A percentile compares a stretch with the other conserved stretches of the same genome.
Conservation (phyloP, 1,140 invertebrate species). For the Formica selysi region DNA sequence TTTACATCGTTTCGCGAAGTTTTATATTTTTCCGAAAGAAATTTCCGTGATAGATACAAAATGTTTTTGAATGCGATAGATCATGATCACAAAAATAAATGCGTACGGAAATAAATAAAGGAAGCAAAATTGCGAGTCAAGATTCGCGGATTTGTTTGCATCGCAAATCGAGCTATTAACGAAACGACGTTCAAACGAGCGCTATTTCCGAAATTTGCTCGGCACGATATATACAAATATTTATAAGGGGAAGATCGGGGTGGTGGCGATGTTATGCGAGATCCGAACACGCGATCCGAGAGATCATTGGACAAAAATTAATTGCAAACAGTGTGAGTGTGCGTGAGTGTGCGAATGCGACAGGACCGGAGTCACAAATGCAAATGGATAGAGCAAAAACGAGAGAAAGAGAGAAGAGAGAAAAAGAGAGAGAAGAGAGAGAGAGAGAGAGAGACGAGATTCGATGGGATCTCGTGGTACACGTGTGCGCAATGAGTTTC, state of each 20-base stretch:
- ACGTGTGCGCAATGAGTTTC: slow-evolving; percentile 61
- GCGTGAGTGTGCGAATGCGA: slow-evolving; percentile 12
- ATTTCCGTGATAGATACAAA: background rate
- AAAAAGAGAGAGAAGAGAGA: background rate
- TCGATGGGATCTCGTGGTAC: slow-evolving; percentile 51
- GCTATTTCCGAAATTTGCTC: slow-evolving; percentile 20
- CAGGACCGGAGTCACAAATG: slow-evolving; percentile 38
- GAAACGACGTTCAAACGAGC: slow-evolving; percentile 4
- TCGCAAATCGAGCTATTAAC: slow-evolving; percentile 48
- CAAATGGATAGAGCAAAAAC: slow-evolving; percentile 3
- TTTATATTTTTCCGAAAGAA: background rate
- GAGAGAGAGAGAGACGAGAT: slow-evolving; percentile 21
- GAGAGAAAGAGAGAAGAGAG: background rate
- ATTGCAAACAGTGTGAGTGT: slow-evolving; percentile 53
- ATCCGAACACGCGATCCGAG: slow-evolving; percentile 64
- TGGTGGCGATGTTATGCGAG: slow-evolving; percentile 34
- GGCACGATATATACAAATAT: slow-evolving; percentile 1
- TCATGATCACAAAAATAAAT: background rate
- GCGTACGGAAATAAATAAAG: background rate
- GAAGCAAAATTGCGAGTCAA: background rate
- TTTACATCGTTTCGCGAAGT: background rate
- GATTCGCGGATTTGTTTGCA: slow-evolving; percentile 27
- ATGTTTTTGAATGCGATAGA: background rate
- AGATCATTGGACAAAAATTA: slow-evolving; percentile 69
- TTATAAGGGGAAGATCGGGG: background rate